phyloP scores from a whole-genome alignment of 2,888 invertebrate species.

The Eledone cirrhosa region DNA sequence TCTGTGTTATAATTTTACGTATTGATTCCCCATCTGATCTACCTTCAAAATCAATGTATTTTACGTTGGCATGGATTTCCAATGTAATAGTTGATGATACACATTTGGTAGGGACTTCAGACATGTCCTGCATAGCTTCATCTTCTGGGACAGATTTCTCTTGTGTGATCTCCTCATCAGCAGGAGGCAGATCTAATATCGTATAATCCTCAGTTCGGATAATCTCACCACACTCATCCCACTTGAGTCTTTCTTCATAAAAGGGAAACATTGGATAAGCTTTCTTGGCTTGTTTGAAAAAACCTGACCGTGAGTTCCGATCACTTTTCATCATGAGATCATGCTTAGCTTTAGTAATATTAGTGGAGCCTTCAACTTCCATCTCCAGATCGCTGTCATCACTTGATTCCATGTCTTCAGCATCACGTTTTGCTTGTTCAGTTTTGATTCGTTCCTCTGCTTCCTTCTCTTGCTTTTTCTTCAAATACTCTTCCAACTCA shows the following conservation, averaged over 20 bases:
- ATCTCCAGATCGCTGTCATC: conserved; percentile 63
- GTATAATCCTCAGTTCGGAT: conserved; percentile 90
- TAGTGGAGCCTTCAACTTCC: conserved; percentile 55
- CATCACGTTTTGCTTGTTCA: conserved; percentile 45
- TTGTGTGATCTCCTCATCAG: conserved; percentile 52
- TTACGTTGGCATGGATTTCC: conserved; percentile 83
- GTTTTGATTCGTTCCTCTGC: conserved; percentile 51
- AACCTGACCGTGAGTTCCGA: conserved; percentile 70
- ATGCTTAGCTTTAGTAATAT: conserved; percentile 77
- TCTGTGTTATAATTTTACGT: conserved; percentile 76
- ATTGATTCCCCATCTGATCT: conserved; percentile 74
- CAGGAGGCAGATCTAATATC: conserved; percentile 73
- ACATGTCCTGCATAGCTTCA: conserved; percentile 46
- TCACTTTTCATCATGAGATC: conserved; percentile 76
- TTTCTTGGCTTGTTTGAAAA: conserved; percentile 87
- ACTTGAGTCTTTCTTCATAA: conserved; percentile 87
- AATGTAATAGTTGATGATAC: conserved; percentile 79
- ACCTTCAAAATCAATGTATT: conserved; percentile 97
- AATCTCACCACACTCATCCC: conserved; percentile 96
- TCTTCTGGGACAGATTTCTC: conserved; percentile 38
- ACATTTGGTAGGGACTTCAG: conserved; percentile 91
- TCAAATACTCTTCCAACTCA: conserved; percentile 71
- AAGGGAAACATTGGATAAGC: conserved; percentile 97
- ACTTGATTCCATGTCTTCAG: conserved; percentile 59
- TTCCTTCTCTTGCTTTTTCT: conserved; percentile 67